Base-by-base conservation (phyloP, 2,888 invertebrate species). In the Cerastoderma edule region DNA sequence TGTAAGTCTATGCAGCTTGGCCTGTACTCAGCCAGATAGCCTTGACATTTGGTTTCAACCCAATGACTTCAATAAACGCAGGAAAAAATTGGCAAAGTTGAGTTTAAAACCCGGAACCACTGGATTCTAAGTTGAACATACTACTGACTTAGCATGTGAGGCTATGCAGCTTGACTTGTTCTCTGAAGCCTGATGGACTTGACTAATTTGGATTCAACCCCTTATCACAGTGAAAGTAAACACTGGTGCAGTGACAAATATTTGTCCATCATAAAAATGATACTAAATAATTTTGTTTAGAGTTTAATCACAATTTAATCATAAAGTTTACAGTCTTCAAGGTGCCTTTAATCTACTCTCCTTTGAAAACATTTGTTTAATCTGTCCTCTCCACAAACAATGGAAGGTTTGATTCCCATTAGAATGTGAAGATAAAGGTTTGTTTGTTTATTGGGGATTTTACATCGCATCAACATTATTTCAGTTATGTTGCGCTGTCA, bases 311-410 rank as follows among this genome's bases (percentile, higher is more conserved):
- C 5, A 39, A 24, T 19, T 33, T 60, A n/a, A 60, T 60, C 60
- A 60, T 60, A 60, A 60, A 60, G 13, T 60, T 60, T 60, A 60
- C 39, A 39, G 39, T 32, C 39, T 39, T 60, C 39, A 32, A 4
- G 39, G 19, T 6, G 13, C 60, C 13, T 5, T 35, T 60, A 35
- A 60, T 39, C 35, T 39, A 22, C 19, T 27, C 35, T 19, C 39
- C 33, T 39, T 60, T 60, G 39, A 60, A 60, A 60, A 60, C 39
- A 39, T 60, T 60, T 60, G 60, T 60, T 60, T 60, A 60, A 56
- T 56, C 56, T 56, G 32, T n/a, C n/a, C n/a, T n/a, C n/a, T 54
- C 24, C 28, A 56, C 32, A 56, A 56, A 56, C 56, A 56, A 56
- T 30, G 56, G 27, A 32, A 56, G 32, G 28, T n/a, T 4, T 46